Evolutionary conservation across 2,797 vertebrate genomes (phyloP), one percentile per base, ranked within the genome.

Genomic region (Lepidocolaptes lacrymiger): DNA sequence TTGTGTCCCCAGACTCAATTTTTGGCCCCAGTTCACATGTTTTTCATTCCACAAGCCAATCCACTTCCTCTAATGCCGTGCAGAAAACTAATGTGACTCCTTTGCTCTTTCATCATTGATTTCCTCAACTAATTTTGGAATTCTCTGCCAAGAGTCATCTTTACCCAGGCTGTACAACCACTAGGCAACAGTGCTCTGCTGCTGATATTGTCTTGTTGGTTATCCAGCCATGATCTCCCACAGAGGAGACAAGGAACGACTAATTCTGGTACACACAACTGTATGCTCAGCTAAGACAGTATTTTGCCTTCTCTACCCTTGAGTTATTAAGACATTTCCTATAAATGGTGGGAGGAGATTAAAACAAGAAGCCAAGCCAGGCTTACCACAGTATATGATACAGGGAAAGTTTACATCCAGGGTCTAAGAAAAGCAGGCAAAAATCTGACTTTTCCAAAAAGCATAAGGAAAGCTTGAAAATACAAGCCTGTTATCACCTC

Each of bases 311-410:
- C 23, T 43, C 21, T 66, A 17, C 12, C 22, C 12, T n/a, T 26
- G n/a, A 46, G 18, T 34, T n/a, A 6, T 51, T 21, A 51, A 59
- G n/a, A 39, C 52, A 27, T 82, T 54, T 69, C n/a, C 19, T 46
- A 5, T 43, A 58, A 84, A 46, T 15, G 9, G 13, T 81, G 28
- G 16, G 27, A 61, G 26, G 86, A 86, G 41, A 12, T 11, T 46
- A 61, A 44, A 7, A 28, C 6, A 14, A 75, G 23, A 88, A 81
- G 9, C 12, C 1, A 10, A 74, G 17, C 21, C 37, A 61, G 10
- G 20, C 52, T 71, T 64, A 9, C 19, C 39, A 44, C 0, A 2
- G 7, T 36, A 5, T 8, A 9, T 34, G 4, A 39, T 39, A 75
- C 0, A 1, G 30, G 13, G 46, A 39, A 80, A 72, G 3, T 73